Evolutionary conservation across 2,797 vertebrate species (phyloP).

Genomic region (Lepilemur ruficaudatus): DNA sequence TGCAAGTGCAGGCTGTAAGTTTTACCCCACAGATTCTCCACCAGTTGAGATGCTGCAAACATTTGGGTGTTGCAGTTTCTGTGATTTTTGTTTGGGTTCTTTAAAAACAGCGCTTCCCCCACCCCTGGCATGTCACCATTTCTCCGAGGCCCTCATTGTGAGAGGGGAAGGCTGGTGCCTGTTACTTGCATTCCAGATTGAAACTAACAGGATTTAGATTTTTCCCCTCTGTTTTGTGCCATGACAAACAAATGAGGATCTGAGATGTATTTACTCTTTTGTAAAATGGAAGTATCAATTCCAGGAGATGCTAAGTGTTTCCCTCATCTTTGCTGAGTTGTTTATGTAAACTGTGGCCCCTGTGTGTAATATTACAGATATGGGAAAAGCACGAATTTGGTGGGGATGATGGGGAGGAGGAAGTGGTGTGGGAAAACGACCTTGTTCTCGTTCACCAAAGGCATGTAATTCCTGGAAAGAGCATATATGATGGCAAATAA

Average conservation of each 20-base stretch:
- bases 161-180: constrained; percentile 49
- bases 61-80: constrained; percentile 54
- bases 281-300: constrained; percentile 47
- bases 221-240: background rate
- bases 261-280: constrained; percentile 59
- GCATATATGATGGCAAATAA: background rate
- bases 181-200: constrained; percentile 72
- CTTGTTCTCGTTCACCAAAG: background rate
- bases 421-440: background rate
- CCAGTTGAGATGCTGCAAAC: constrained; percentile 48
- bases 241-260: constrained; percentile 43
- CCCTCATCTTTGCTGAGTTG: constrained; percentile 36
- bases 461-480: constrained; percentile 22
- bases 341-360: constrained; percentile 21
- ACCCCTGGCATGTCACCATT: constrained; percentile 59
- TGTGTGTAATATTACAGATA: background rate
- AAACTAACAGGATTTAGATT: constrained; percentile 69
- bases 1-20: constrained; percentile 54
- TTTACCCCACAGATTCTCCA: constrained; percentile 26
- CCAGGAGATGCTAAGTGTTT: background rate
- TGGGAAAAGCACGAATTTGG: background rate
- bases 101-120: constrained; percentile 65
- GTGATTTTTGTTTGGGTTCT: constrained; percentile 69
- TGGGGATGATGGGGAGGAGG: background rate
- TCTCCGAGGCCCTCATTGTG: constrained; percentile 56